Conservation (phyloP, 2,113 vertebrate species). For the Dicaeum eximium region DNA sequence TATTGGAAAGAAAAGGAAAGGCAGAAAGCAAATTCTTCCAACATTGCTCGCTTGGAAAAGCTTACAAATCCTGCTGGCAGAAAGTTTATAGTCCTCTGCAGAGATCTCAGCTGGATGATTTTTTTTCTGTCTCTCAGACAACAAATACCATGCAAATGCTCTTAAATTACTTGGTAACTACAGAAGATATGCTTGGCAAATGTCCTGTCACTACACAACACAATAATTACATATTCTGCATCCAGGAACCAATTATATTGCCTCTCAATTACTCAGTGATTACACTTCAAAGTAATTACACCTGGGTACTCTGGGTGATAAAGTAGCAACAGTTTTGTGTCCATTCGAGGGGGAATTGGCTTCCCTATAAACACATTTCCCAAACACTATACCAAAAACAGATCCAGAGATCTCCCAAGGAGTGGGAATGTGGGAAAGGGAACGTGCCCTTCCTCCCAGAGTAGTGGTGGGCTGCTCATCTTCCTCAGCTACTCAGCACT, state of each 20-base stretch:
- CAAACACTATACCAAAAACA: not conserved
- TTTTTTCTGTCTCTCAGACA: constrained; percentile 10
- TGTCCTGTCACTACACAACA: constrained; percentile 7
- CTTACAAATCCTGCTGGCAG: not conserved
- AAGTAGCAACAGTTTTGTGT: not conserved
- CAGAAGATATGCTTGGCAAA: constrained; percentile 9
- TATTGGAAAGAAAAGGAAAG: not conserved
- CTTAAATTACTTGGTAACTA: constrained; percentile 36
- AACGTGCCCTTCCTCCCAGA: not conserved
- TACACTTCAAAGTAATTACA: constrained; percentile 27
- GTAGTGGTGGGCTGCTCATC: not conserved
- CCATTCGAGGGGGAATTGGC: not conserved
- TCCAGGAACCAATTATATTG: constrained; percentile 51
- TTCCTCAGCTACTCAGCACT: not conserved
- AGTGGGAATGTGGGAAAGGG: not conserved
- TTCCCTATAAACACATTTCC: not conserved
- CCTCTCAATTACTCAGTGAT: constrained; percentile 15
- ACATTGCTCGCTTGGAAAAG: not conserved
- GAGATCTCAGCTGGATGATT: constrained; percentile 8
- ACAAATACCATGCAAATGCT: constrained; percentile 32
- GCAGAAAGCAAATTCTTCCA: not conserved
- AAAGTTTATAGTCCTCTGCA: constrained; percentile 17
- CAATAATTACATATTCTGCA: constrained; percentile 22
- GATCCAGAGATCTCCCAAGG: not conserved
- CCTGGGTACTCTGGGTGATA: not conserved